These are phyloP conservation scores for Orthosia gothica DNA, from an alignment of 2,888 invertebrate species.

Conservation along the genomic window DNA sequence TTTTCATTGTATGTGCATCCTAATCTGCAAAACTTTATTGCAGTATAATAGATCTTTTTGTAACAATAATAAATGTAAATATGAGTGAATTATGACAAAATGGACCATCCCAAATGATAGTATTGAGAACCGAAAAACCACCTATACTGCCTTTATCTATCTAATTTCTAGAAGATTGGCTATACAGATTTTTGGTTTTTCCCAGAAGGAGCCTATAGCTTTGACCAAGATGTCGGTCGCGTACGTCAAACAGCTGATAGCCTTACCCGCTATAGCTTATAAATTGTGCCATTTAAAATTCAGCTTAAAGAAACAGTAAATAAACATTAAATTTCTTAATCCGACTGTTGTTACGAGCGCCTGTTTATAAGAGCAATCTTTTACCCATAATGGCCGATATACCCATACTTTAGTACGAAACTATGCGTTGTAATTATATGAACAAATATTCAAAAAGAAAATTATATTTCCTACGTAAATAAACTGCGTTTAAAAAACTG, in stretches of 20 bases:
- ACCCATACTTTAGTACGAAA: conserved; percentile 51
- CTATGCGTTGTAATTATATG: conserved; percentile 60
- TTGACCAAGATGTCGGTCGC: neutral
- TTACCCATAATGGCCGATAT: conserved; percentile 56
- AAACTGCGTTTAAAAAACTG: conserved; percentile 19
- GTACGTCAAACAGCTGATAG: too few species aligned
- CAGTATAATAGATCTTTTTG: too few species aligned
- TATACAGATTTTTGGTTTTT: neutral
- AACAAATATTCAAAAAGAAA: conserved; percentile 58
- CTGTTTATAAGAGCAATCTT: conserved; percentile 57
- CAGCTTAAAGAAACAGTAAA: conserved; percentile 58
- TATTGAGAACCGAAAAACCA: neutral
- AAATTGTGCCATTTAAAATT: conserved; percentile 12
- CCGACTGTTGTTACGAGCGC: conserved; percentile 49
- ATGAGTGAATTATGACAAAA: too few species aligned
- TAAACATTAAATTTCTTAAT: conserved; percentile 63
- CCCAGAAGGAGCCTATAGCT: neutral
- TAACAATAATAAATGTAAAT: too few species aligned
- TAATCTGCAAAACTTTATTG: too few species aligned
- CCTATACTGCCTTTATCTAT: too few species aligned
- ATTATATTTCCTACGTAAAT: conserved; percentile 50
- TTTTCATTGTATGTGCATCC: too few species aligned
- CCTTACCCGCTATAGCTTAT: conserved; percentile 23
- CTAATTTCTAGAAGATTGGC: neutral
- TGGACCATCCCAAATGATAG: neutral